Evolutionary conservation across 1,140 invertebrate species (phyloP).

Genomic region (Scaptomyza montana): DNA sequence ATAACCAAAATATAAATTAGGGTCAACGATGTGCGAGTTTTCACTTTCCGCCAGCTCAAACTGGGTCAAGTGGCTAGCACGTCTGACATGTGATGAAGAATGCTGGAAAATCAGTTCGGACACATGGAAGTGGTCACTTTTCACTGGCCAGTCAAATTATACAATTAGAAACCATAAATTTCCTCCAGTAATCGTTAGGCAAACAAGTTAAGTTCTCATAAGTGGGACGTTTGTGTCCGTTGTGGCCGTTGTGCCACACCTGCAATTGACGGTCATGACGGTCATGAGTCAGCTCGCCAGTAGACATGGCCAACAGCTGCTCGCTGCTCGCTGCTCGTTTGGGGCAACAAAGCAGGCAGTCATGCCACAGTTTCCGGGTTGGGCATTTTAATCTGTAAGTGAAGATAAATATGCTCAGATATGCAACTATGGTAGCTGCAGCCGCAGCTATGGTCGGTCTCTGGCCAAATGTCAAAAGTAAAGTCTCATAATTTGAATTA

Average conservation of each 20-base stretch:
- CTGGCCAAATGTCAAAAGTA: slow-evolving; percentile 75
- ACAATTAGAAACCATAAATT: slow-evolving; percentile 68
- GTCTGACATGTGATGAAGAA: slow-evolving; percentile 18
- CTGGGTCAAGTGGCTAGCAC: slow-evolving; percentile 51
- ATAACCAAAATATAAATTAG: slow-evolving; percentile 71
- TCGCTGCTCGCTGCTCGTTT: neutral
- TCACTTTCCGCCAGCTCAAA: slow-evolving; percentile 64
- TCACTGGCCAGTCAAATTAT: slow-evolving; percentile 57
- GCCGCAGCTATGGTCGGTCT: slow-evolving; percentile 1
- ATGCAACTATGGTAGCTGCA: slow-evolving; percentile 21
- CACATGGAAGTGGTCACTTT: slow-evolving; percentile 48
- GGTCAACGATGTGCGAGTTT: slow-evolving; percentile 61
- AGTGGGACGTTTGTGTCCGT: slow-evolving; percentile 33
- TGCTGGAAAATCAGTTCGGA: slow-evolving; percentile 39
- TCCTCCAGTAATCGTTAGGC: slow-evolving; percentile 70
- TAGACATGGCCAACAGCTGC: slow-evolving; percentile 6
- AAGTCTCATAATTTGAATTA: slow-evolving; percentile 65
- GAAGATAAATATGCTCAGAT: slow-evolving; percentile 54
- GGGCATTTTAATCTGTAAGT: no score
- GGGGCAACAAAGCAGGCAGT: slow-evolving; percentile 22
- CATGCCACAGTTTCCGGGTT: slow-evolving; percentile 69
- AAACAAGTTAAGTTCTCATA: slow-evolving; percentile 64
- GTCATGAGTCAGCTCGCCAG: slow-evolving; percentile 32
- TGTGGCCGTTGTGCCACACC: slow-evolving; percentile 51
- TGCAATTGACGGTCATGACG: slow-evolving; percentile 43